Conservation (phyloP, 2,797 vertebrate genomes). For the Pelodytes ibericus region DNA sequence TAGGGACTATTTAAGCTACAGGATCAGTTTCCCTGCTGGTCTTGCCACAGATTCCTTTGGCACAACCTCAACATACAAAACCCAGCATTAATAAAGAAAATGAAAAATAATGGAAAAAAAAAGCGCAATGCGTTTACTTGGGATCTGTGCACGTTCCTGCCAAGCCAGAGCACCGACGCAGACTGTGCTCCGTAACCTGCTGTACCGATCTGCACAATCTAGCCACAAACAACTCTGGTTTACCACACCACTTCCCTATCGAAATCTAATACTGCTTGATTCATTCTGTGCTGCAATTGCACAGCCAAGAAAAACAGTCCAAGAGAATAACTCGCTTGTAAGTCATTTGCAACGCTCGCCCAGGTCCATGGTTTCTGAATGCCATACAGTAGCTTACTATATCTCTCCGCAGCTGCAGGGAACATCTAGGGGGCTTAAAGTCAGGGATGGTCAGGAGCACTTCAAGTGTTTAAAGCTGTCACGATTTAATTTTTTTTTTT, state of each 20-base stretch:
- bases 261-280: slow-evolving; percentile 79
- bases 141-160: neutral
- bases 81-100: too few relatives aligned
- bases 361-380: slow-evolving; percentile 70
- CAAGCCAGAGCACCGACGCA: slow-evolving; percentile 28
- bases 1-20: neutral
- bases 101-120: too few relatives aligned
- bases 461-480: slow-evolving; percentile 46
- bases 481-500: too few relatives aligned
- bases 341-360: slow-evolving; percentile 70
- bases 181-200: slow-evolving; percentile 70
- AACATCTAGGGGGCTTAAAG: slow-evolving; percentile 63
- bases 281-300: slow-evolving; percentile 67
- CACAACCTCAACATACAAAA: slow-evolving; percentile 47
- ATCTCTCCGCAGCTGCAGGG: slow-evolving; percentile 70
- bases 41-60: slow-evolving; percentile 45
- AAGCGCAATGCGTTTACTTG: too few relatives aligned
- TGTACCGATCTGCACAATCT: slow-evolving; percentile 73
- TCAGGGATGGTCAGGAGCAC: slow-evolving; percentile 55
- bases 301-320: slow-evolving; percentile 79
- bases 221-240: slow-evolving; percentile 76
- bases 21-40: slow-evolving; percentile 28
- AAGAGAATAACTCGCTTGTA: slow-evolving; percentile 76
- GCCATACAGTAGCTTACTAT: slow-evolving; percentile 76
- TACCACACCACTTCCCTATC: slow-evolving; percentile 79